Evolutionary conservation across 2,797 vertebrate species (phyloP).

Genomic region (Sebastes taczanowskii): DNA sequence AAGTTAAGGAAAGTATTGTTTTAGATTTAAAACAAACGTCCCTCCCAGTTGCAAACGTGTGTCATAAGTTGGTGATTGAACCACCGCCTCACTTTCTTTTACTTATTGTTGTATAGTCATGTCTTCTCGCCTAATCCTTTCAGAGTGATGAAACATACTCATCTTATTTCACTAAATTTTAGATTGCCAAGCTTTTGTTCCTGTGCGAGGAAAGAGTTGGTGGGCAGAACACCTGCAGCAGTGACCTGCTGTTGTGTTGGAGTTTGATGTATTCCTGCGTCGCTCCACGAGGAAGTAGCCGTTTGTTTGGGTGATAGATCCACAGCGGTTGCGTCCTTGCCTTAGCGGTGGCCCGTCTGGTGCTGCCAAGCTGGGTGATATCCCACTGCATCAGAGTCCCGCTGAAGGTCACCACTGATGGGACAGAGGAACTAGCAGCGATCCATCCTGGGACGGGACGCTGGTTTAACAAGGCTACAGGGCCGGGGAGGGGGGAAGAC

Average conservation of each 20-base stretch:
- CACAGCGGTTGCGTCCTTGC: slow-evolving; percentile 85
- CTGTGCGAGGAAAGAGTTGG: slow-evolving; percentile 40
- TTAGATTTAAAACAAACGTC: not conserved
- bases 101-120: not conserved
- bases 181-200: not conserved
- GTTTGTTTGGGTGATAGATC: slow-evolving; percentile 96
- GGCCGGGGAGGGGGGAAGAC: not conserved
- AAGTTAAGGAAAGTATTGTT: not conserved
- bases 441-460: slow-evolving; percentile 61
- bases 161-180: not conserved
- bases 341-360: slow-evolving; percentile 81
- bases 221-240: slow-evolving; percentile 82
- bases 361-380: slow-evolving; percentile 54
- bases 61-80: not conserved
- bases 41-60: not conserved
- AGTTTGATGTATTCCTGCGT: slow-evolving; percentile 89
- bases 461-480: slow-evolving; percentile 39
- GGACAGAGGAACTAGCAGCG: slow-evolving; percentile 78
- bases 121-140: not conserved
- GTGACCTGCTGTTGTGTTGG: slow-evolving; percentile 73
- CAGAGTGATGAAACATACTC: not conserved
- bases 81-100: not conserved
- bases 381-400: slow-evolving; percentile 68
- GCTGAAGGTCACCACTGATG: slow-evolving; percentile 91
- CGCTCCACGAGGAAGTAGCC: slow-evolving; percentile 82